These are phyloP conservation scores for Plutella xylostella DNA, from an alignment of 2,888 invertebrate species.

Conservation along the genomic window DNA sequence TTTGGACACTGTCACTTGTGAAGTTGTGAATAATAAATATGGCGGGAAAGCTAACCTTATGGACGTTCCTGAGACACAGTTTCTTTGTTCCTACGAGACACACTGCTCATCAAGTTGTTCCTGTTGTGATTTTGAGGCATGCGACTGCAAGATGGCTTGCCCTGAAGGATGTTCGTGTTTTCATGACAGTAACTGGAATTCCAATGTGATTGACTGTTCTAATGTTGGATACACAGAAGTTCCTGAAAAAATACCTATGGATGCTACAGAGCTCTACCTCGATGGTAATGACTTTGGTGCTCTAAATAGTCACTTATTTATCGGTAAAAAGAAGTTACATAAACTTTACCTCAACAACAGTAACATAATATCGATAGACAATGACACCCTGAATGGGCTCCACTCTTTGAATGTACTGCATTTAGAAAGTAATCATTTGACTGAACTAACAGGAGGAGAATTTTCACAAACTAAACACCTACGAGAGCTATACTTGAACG, in stretches of 20 bases:
- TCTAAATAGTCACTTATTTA: slow-evolving; percentile 83
- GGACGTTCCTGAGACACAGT: slow-evolving; percentile 79
- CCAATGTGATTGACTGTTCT: slow-evolving; percentile 86
- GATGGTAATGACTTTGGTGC: slow-evolving; percentile 84
- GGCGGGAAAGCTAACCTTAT: slow-evolving; percentile 75
- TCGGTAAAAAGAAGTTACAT: slow-evolving; percentile 84
- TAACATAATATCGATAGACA: slow-evolving; percentile 78
- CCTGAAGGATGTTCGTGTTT: slow-evolving; percentile 87
- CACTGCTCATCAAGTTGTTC: slow-evolving; percentile 88
- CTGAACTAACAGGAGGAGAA: slow-evolving; percentile 79
- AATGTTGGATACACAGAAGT: slow-evolving; percentile 78
- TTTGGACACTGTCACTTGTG: slow-evolving; percentile 80
- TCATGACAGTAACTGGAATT: slow-evolving; percentile 86
- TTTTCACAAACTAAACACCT: slow-evolving; percentile 82
- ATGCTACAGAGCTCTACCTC: slow-evolving; percentile 87
- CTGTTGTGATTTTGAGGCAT: slow-evolving; percentile 90
- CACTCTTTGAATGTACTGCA: slow-evolving; percentile 79
- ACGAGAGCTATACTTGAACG: slow-evolving; percentile 82
- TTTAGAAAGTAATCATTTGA: slow-evolving; percentile 80
- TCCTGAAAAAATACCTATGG: slow-evolving; percentile 87
- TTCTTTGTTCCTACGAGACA: slow-evolving; percentile 83
- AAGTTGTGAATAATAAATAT: slow-evolving; percentile 75
- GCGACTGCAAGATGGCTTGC: slow-evolving; percentile 91
- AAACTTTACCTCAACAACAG: slow-evolving; percentile 83
- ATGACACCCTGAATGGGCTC: slow-evolving; percentile 83